Percentiles rank a stretch among this genome's conserved stretches.
phyloP scores from a whole-genome alignment of 1,140 invertebrate species.

The Saccostrea echinata region DNA sequence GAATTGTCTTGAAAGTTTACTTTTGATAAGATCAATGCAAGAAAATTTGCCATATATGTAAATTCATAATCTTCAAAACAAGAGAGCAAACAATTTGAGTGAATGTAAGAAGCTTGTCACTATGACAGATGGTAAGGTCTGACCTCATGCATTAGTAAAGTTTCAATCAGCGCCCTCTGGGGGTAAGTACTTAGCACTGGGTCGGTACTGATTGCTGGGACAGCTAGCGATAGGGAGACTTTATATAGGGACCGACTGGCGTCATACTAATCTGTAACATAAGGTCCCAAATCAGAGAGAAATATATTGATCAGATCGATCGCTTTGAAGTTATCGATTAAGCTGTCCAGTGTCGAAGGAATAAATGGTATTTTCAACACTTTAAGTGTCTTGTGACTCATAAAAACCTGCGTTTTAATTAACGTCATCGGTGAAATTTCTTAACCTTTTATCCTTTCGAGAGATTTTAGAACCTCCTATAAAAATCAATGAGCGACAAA shows the following conservation, averaged over 20 bases:
- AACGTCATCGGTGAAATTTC: background rate
- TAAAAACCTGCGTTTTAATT: background rate
- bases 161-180: background rate
- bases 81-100: background rate
- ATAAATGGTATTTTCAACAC: background rate
- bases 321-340: background rate
- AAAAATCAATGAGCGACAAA: background rate
- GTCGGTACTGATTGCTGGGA: background rate
- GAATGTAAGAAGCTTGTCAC: background rate
- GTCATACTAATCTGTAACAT: conserved; percentile 7
- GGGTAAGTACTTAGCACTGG: background rate
- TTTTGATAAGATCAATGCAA: background rate
- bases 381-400: background rate
- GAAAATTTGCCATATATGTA: background rate
- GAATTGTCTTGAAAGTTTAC: background rate
- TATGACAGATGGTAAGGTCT: background rate
- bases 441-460: background rate
- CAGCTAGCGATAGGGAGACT: background rate
- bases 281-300: background rate
- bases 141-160: background rate
- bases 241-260: background rate
- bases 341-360: background rate
- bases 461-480: background rate
- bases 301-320: conserved; percentile 9
- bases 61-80: background rate